These are phyloP conservation scores for Synanthedon tipuliformis DNA, from an alignment of 2,888 invertebrate genomes.

Conservation along the genomic window DNA sequence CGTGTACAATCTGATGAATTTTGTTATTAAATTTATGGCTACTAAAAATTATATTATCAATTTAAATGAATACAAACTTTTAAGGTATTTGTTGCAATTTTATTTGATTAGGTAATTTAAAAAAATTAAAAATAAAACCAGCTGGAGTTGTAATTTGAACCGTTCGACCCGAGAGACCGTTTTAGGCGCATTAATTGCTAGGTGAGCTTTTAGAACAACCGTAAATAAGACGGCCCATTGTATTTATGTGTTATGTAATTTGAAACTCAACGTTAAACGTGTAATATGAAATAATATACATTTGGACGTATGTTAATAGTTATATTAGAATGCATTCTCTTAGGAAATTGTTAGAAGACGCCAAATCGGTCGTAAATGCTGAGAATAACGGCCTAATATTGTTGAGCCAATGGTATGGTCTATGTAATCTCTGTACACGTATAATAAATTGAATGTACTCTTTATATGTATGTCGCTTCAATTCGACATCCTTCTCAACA, in stretches of 20 bases:
- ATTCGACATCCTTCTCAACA: too few species aligned
- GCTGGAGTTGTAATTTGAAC: not conserved
- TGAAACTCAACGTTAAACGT: conserved; percentile 24
- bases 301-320: conserved; percentile 1
- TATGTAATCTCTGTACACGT: too few species aligned
- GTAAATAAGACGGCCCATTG: conserved; percentile 41
- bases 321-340: conserved; percentile 1
- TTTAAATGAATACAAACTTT: too few species aligned
- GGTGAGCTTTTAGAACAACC: conserved; percentile 33
- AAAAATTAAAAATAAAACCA: too few species aligned
- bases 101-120: too few species aligned
- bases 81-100: too few species aligned
- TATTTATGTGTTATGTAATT: conserved; percentile 51
- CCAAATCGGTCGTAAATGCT: not conserved
- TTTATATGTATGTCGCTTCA: too few species aligned
- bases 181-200: conserved; percentile 22
- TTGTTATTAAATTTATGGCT: too few species aligned
- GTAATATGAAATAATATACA: conserved; percentile 15
- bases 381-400: not conserved
- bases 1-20: too few species aligned
- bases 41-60: too few species aligned
- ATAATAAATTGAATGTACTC: too few species aligned
- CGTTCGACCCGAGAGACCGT: conserved; percentile 4
- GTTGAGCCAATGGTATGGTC: too few species aligned
- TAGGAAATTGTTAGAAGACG: not conserved